phyloP scores from a whole-genome alignment of 2,113 vertebrate genomes.

The Chaetodon trifascialis region DNA sequence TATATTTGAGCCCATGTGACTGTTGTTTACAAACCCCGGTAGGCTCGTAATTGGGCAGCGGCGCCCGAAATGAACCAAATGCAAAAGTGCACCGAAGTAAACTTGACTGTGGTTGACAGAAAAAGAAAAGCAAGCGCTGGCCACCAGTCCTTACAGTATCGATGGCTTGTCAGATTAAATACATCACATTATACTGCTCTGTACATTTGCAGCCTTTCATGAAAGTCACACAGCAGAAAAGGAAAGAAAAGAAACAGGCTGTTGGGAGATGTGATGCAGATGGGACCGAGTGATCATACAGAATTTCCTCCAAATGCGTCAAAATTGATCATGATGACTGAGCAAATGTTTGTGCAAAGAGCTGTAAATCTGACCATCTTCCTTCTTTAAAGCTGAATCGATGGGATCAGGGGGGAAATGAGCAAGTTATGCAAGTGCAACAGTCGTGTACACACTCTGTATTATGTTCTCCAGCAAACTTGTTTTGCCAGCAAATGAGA shows the following conservation, averaged over 20 bases:
- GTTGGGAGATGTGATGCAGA: constrained; percentile 14
- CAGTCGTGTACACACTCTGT: constrained; percentile 24
- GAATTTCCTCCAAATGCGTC: constrained; percentile 9
- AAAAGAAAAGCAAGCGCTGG: constrained; percentile 43
- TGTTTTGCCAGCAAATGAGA: constrained; percentile 58
- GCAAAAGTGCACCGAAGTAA: constrained; percentile 43
- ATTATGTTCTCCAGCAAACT: constrained; percentile 49
- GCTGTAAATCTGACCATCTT: neutral
- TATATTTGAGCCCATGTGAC: constrained; percentile 55
- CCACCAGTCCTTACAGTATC: constrained; percentile 25
- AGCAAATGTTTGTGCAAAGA: constrained; percentile 22
- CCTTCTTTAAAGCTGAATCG: neutral
- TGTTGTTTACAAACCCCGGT: constrained; percentile 56
- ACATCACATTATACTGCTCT: constrained; percentile 46
- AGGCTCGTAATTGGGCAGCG: constrained; percentile 65
- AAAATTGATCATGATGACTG: constrained; percentile 19
- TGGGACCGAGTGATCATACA: neutral
- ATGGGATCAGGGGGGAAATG: constrained; percentile 5
- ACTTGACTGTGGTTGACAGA: constrained; percentile 39
- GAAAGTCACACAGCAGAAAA: neutral
- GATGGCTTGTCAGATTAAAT: constrained; percentile 58
- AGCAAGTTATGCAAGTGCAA: constrained; percentile 17
- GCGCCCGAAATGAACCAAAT: constrained; percentile 54
- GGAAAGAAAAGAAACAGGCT: neutral
- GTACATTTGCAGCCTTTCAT: constrained; percentile 10